Evolutionary conservation across 2,113 vertebrate species (phyloP).

Genomic region (Cathartes aura): DNA sequence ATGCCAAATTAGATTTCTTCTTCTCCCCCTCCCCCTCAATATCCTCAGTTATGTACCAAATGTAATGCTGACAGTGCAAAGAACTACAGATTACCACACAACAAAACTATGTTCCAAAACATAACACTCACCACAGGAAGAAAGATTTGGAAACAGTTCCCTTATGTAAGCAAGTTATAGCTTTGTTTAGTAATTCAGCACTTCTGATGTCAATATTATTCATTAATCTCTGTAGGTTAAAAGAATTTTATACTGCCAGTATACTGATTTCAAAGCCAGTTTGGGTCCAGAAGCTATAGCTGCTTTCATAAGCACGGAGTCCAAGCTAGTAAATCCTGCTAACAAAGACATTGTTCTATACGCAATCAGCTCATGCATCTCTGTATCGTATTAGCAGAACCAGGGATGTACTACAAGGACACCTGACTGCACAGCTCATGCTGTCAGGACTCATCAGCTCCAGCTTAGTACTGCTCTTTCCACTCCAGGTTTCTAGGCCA

Average conservation of each 20-base stretch:
- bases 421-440: not conserved
- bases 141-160: constrained; percentile 27
- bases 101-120: constrained; percentile 45
- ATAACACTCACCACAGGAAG: constrained; percentile 27
- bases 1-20: not conserved
- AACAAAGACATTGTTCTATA: not conserved
- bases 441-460: constrained; percentile 26
- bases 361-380: constrained; percentile 1
- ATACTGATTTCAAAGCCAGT: not conserved
- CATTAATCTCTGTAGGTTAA: constrained; percentile 22
- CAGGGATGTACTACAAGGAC: not conserved
- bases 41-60: not conserved
- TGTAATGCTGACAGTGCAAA: not conserved
- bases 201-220: constrained; percentile 46
- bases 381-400: not conserved
- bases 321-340: not conserved
- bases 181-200: constrained; percentile 27
- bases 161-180: constrained; percentile 27
- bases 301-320: not conserved
- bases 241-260: not conserved
- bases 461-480: not conserved
- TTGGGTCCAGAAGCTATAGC: not conserved
- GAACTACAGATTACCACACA: constrained; percentile 18
- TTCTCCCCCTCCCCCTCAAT: not conserved
- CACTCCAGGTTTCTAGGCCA: not conserved